Evolutionary conservation across 2,888 invertebrate genomes (phyloP).

Genomic region (Pelosia muscerda): DNA sequence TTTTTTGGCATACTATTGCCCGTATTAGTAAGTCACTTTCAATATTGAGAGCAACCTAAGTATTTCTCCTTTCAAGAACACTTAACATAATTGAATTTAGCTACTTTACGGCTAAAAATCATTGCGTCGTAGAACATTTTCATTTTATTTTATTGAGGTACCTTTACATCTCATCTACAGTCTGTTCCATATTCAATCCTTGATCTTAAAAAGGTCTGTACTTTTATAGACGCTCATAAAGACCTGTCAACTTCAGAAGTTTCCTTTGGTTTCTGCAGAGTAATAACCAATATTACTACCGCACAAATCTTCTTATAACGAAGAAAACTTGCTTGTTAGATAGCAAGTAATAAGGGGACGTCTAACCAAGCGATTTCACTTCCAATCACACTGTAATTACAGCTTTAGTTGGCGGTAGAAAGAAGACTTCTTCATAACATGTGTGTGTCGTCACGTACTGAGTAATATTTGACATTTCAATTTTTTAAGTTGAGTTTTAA

Average conservation of each 20-base stretch:
- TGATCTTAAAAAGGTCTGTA: not conserved
- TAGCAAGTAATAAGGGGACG: constrained; percentile 1
- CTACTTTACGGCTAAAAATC: no score
- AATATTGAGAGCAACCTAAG: no score
- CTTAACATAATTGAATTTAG: no score
- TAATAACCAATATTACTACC: constrained; percentile 11
- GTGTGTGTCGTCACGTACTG: not conserved
- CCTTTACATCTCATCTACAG: no score
- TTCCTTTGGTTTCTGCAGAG: not conserved
- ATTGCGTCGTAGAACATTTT: no score
- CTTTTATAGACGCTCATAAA: not conserved
- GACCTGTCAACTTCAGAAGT: not conserved
- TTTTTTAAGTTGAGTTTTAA: not conserved
- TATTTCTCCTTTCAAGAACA: no score
- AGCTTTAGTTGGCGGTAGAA: not conserved
- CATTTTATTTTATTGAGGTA: no score
- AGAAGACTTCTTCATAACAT: not conserved
- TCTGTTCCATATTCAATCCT: no score
- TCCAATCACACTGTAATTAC: constrained; percentile 8
- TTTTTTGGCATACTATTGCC: no score
- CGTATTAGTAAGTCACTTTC: no score
- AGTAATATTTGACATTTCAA: not conserved
- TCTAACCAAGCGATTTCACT: not conserved
- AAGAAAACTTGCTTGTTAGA: constrained; percentile 13
- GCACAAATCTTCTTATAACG: constrained; percentile 13